Base-by-base conservation (phyloP, 2,888 invertebrate genomes). In the Odontocerum albicorne region DNA sequence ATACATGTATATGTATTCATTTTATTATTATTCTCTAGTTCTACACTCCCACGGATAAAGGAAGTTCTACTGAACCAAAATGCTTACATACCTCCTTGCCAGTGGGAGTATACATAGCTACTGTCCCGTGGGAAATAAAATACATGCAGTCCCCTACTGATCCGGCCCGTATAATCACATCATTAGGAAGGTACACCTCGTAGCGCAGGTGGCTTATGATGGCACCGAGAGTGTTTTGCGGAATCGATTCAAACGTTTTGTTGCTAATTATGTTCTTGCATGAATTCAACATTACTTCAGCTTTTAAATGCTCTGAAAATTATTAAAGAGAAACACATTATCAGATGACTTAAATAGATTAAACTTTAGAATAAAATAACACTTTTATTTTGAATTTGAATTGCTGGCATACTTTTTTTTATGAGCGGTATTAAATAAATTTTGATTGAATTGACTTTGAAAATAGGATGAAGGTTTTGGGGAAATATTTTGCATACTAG, bases 91-190 rank as follows among this genome's bases (percentile, higher is more conserved):
- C 81, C 73, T 85, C 85, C 62, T 77, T 77, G 17, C 85, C 85
- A 10, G 80, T 81, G 10, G 77, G 69, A 1, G 84, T 82, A 47
- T 77, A 75, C 3, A 84, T 75, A 6, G 81, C 79, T 1, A 85
- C 84, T 0, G 83, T 83, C 8, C 86, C 86, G 33, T 72, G 74
- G 1, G 77, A 76, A 20, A 86, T 71, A 63, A 86, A 85, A 66
- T 79, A 86, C 84, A 86, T 84, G 66, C 81, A 80, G 56, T 82
- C 79, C 0, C 84, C 85, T 12, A 71, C 66, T 8, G 78, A 76
- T 0, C 82, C 82, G 0, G 81, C 79, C 54, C 79, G 79, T 6
- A 82, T 69, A 36, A 86, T 80, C 17, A 81, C 68, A 65, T 86
- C 85, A 54, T 80, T 79, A 1, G 82, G 79, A 49, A 85, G 69